Evolutionary conservation across 2,888 invertebrate species (phyloP), one percentile per base, ranked within the genome.

Genomic region (Caenorhabditis sp.): DNA sequence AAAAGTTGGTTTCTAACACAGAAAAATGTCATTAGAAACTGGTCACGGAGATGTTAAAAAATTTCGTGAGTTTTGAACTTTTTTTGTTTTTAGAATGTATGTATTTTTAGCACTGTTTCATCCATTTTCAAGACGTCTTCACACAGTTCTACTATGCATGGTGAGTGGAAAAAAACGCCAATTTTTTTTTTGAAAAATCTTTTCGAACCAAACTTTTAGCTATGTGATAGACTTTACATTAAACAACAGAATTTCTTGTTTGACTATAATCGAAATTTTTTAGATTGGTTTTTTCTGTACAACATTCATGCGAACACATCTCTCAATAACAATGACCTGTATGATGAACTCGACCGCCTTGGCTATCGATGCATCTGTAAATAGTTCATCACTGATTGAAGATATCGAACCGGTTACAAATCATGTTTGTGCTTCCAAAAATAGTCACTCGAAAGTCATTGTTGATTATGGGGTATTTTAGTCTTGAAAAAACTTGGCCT

Each of bases 271-370:
- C n/a, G n/a, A 12, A 53, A 27, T n/a, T 17, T 62, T 62, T 23
- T 55, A 72, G 72, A 58, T 62, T 3, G 79, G 79, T 12, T 79
- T 77, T 54, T 74, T 69, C 21, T 77, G 77, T 37, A 79, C 77
- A 4, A 77, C 77, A 23, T 79, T 77, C 63, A 77, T 75, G 77
- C 37, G 77, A 58, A 74, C 75, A 59, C 75, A 79, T 49, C 68
- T 78, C 21, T 77, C 77, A 0, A 74, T 80, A 43, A 78, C 80
- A 3, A 80, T 80, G 77, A 80, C 77, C 10, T 80, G 80, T 62
- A 80, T 80, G 80, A 76, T 76, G 10, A 79, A 79, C 27, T 79
- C 79, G 2, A 79, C 79, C 8, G 79, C 79, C 1, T 58, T 79
- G 57, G 69, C 70, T 1, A 14, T 71, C 0, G 70, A 70, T 14